Evolutionary conservation across 1,140 invertebrate species (phyloP).

Genomic region (Cotesia vestalis): DNA sequence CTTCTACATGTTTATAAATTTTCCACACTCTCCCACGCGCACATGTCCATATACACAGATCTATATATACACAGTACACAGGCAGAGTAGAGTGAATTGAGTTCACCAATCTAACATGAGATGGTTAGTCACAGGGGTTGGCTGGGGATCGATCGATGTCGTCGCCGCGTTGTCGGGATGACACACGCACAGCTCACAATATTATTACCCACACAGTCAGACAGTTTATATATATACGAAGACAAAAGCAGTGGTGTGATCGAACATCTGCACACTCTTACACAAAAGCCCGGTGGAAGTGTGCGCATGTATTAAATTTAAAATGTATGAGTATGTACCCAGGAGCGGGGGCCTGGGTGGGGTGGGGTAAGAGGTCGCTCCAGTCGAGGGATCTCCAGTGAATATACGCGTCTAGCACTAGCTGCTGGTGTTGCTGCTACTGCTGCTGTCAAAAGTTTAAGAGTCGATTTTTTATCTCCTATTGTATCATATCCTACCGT

Average conservation of each 20-base stretch:
- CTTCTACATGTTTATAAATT: no score
- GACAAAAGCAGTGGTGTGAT: neutral
- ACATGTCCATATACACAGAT: no score
- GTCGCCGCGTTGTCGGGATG: conserved; percentile 3
- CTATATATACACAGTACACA: no score
- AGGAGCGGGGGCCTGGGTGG: conserved; percentile 48
- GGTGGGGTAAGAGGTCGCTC: conserved; percentile 63
- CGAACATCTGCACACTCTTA: neutral
- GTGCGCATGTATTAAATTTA: neutral
- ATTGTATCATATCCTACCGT: conserved; percentile 27
- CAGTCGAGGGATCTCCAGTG: conserved; percentile 51
- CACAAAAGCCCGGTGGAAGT: neutral
- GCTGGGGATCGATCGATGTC: conserved; percentile 32
- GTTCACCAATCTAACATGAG: neutral
- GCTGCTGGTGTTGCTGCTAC: conserved; percentile 14
- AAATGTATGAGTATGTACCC: conserved; percentile 11
- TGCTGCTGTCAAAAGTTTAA: conserved; percentile 56
- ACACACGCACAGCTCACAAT: conserved; percentile 2
- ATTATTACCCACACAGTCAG: neutral
- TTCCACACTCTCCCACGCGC: no score
- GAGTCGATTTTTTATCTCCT: conserved; percentile 34
- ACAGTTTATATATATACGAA: neutral
- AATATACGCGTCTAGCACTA: conserved; percentile 49
- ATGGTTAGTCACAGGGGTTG: conserved; percentile 14
- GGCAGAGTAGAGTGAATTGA: neutral